Percentiles rank a stretch among this genome's conserved stretches.
These are phyloP conservation scores for Sphecodes monilicornis DNA, from an alignment of 2,888 invertebrate genomes.

Conservation along the genomic window DNA sequence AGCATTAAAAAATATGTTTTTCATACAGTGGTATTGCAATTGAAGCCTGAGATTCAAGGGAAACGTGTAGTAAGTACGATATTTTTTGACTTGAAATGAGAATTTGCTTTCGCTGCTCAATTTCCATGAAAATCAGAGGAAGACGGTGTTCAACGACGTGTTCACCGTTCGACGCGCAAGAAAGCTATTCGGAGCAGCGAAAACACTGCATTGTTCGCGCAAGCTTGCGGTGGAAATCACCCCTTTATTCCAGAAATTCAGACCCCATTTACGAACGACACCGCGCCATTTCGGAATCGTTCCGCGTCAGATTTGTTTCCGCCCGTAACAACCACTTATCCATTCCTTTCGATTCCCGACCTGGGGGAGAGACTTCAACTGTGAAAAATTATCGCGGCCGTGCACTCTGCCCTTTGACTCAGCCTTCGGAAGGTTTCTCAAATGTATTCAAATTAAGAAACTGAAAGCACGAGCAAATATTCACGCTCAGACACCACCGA, in stretches of 20 bases:
- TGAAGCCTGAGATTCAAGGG: neutral
- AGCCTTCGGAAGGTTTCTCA: neutral
- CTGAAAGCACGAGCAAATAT: neutral
- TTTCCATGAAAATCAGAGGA: neutral
- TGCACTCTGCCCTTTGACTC: neutral
- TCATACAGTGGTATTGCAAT: neutral
- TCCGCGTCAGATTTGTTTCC: slow-evolving; percentile 63
- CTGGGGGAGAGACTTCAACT: neutral
- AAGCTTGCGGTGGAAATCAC: neutral
- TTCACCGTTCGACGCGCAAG: neutral
- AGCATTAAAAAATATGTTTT: neutral
- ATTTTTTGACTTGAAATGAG: neutral
- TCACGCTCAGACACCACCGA: neutral
- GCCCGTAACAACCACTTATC: slow-evolving; percentile 41
- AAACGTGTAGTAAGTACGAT: neutral
- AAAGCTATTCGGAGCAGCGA: neutral
- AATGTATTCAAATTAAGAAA: slow-evolving; percentile 5
- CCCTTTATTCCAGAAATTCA: slow-evolving; percentile 15
- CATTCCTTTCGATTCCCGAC: neutral
- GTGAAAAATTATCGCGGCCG: neutral
- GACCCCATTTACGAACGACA: slow-evolving; percentile 50
- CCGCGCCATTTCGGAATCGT: slow-evolving; percentile 56
- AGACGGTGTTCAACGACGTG: neutral
- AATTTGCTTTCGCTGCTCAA: neutral
- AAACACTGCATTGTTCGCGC: slow-evolving; percentile 7